Evolutionary conservation across 2,113 vertebrate species (phyloP).

Genomic region (Monarcha castaneiventris): DNA sequence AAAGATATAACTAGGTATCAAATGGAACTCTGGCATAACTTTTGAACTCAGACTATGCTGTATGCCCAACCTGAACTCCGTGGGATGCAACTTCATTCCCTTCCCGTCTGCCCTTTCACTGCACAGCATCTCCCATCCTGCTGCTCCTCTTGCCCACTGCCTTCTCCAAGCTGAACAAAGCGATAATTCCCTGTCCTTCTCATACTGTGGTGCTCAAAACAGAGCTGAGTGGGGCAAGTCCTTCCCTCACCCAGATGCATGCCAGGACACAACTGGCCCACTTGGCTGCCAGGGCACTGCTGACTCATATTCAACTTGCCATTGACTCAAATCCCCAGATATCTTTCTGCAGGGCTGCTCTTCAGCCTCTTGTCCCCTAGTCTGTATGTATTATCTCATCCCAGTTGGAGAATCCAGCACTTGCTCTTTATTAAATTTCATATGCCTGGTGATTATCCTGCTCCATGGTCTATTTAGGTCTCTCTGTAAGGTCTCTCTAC

Average conservation of each 20-base stretch:
- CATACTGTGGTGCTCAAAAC: neutral
- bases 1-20: neutral
- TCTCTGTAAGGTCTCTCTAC: neutral
- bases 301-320: neutral
- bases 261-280: neutral
- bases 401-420: neutral
- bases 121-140: neutral
- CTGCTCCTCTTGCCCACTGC: neutral
- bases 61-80: neutral
- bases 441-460: neutral
- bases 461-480: neutral
- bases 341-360: neutral
- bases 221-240: neutral
- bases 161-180: neutral
- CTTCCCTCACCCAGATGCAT: rapidly evolving
- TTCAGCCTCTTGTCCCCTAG: neutral
- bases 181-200: neutral
- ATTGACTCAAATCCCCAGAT: neutral
- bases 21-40: neutral
- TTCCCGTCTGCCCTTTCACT: neutral
- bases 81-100: neutral
- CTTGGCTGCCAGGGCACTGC: neutral
- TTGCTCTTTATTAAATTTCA: neutral
- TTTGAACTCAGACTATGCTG: neutral
- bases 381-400: neutral